phyloP scores from a whole-genome alignment of 2,888 invertebrate genomes.

The Didymodactylos carnosus region DNA sequence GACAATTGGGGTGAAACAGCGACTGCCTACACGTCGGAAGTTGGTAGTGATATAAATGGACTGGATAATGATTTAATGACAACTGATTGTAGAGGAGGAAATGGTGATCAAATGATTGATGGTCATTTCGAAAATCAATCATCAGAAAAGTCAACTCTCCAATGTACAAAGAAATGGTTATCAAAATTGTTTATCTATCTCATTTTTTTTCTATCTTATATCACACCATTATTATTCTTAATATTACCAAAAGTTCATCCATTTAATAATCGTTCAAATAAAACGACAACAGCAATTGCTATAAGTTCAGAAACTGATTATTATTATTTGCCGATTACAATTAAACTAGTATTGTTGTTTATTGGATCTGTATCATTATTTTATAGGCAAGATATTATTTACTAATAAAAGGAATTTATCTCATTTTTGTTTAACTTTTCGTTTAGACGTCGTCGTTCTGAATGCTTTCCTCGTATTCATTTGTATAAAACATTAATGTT shows the following conservation, averaged over 20 bases:
- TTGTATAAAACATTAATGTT: slow-evolving; percentile 71
- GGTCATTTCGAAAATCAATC: not conserved
- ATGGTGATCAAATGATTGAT: slow-evolving; percentile 6
- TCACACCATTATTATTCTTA: slow-evolving; percentile 83
- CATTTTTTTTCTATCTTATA: slow-evolving; percentile 60
- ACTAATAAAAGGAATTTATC: no score
- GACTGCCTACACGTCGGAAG: slow-evolving; percentile 1
- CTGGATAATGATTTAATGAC: slow-evolving; percentile 7
- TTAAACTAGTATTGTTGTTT: slow-evolving; percentile 66
- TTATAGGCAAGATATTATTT: no score
- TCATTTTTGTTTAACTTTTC: no score
- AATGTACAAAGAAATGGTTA: slow-evolving; percentile 44
- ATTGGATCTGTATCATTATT: slow-evolving; percentile 83
- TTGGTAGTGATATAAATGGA: slow-evolving; percentile 5
- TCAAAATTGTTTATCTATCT: slow-evolving; percentile 41
- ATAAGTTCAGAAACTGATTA: slow-evolving; percentile 42
- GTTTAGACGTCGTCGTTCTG: slow-evolving; percentile 52
- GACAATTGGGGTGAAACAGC: slow-evolving; percentile 63
- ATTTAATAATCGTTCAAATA: not conserved
- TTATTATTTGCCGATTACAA: slow-evolving; percentile 69
- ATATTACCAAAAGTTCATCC: slow-evolving; percentile 58
- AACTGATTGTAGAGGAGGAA: not conserved
- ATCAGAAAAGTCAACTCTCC: slow-evolving; percentile 18
- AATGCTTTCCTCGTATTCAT: slow-evolving; percentile 72
- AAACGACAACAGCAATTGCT: not conserved